phyloP scores from a whole-genome alignment of 2,888 invertebrate species.

The Actias luna region DNA sequence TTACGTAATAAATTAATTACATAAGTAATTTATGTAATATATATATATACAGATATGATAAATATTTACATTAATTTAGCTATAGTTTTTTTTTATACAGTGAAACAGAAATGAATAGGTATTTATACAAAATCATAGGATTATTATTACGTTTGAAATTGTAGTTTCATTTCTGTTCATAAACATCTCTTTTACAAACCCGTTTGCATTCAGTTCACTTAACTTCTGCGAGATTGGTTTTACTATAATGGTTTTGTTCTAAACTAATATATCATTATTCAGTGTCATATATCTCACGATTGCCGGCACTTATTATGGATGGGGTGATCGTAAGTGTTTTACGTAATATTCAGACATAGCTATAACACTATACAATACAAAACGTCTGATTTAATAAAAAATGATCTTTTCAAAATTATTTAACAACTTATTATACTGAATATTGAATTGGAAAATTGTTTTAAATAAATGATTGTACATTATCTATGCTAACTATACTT shows the following conservation, averaged over 20 bases:
- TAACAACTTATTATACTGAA: not conserved
- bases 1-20: no score
- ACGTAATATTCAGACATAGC: slow-evolving; percentile 54
- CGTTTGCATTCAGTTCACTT: slow-evolving; percentile 55
- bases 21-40: no score
- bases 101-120: not conserved
- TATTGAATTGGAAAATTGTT: not conserved
- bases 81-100: not conserved
- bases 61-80: not conserved
- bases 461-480: not conserved
- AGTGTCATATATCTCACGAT: slow-evolving; percentile 67
- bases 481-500: no score
- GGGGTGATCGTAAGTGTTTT: slow-evolving; percentile 62
- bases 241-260: slow-evolving; percentile 74
- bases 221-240: slow-evolving; percentile 70
- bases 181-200: slow-evolving; percentile 12
- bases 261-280: slow-evolving; percentile 71
- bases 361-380: no score
- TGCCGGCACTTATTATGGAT: slow-evolving; percentile 54
- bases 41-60: no score
- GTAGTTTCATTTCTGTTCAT: not conserved
- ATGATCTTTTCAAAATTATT: no score
- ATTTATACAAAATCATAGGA: not conserved
- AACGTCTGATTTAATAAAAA: no score
- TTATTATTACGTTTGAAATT: not conserved